Base-by-base conservation (phyloP, 2,888 invertebrate genomes). In the Phorcus lineatus region DNA sequence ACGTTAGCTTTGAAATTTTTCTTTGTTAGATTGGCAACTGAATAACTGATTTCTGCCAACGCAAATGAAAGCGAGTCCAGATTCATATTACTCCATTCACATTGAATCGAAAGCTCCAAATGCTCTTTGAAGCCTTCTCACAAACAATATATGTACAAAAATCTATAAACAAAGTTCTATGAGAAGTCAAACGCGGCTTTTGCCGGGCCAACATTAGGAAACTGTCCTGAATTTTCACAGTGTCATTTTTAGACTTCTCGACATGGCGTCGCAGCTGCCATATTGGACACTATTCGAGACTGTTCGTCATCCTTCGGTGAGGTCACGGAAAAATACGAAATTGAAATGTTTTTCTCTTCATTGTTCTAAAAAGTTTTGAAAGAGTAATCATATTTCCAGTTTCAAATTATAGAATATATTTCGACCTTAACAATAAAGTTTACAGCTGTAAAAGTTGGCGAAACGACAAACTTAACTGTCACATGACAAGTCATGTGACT, bases 41-140 rank as follows among this genome's bases (percentile, higher is more conserved):
- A 96, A 96, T 96, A 96, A 96, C 96, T 97, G 95, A 98, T 98
- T 96, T 98, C 97, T 96, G 97, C 97, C 96, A 98, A 96, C 96
- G 98, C 97, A 96, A 97, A 97, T 95, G 97, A 97, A 96, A 97
- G 96, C 96, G 98, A 96, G 96, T 98, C 98, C 96, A 98, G 97
- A 92, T 92, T 92, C 93, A 93, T 93, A 91, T 91, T 92, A 91
- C 86, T 91, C 90, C 91, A 88, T 91, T 87, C 88, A 90, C 95
- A 95, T 96, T 95, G 95, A 96, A 95, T 95, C 96, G 97, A 97
- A 97, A 97, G 97, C 97, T 97, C 97, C 97, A 97, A 97, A 96
- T 88, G 85, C 85, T 84, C 86, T 90, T 91, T 89, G 90, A 90
- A 90, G 90, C 91, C 87, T 88, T 90, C 91, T 88, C 84, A 79